These are phyloP conservation scores for Glyptemys insculpta DNA, from an alignment of 2,797 vertebrate species.

Conservation along the genomic window DNA sequence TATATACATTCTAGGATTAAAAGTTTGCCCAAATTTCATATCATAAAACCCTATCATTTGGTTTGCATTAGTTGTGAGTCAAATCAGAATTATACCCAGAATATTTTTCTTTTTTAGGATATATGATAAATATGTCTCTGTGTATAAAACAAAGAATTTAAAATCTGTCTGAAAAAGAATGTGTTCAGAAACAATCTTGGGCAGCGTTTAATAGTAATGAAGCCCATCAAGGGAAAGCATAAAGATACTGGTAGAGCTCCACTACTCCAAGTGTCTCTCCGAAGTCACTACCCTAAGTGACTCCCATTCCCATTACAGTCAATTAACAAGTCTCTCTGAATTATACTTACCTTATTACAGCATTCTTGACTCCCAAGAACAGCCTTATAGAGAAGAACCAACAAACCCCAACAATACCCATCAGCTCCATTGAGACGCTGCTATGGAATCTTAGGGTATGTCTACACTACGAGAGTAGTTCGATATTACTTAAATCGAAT, in stretches of 20 bases:
- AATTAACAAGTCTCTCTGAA: neutral
- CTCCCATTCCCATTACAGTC: neutral
- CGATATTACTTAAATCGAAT: too few species aligned
- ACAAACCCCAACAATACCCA: accelerated
- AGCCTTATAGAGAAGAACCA: neutral
- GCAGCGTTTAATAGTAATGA: neutral
- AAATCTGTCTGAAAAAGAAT: neutral
- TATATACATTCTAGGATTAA: constrained; percentile 30
- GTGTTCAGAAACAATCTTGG: neutral
- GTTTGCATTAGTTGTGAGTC: neutral
- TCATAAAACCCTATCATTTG: neutral
- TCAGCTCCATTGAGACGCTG: neutral
- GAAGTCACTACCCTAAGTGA: neutral
- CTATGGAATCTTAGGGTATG: neutral
- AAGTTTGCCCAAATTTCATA: constrained; percentile 51
- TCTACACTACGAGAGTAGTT: too few species aligned
- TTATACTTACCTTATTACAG: neutral
- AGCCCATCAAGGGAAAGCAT: neutral
- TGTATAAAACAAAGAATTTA: neutral
- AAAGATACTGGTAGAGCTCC: neutral
- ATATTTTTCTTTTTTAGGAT: constrained; percentile 5
- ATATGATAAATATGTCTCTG: neutral
- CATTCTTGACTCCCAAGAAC: neutral
- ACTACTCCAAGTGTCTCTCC: accelerated
- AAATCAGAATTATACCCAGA: neutral